A percentile compares a stretch with the other conserved stretches of the same genome.
Evolutionary conservation across 2,113 vertebrate genomes (phyloP).

Genomic region (Oplegnathus fasciatus): DNA sequence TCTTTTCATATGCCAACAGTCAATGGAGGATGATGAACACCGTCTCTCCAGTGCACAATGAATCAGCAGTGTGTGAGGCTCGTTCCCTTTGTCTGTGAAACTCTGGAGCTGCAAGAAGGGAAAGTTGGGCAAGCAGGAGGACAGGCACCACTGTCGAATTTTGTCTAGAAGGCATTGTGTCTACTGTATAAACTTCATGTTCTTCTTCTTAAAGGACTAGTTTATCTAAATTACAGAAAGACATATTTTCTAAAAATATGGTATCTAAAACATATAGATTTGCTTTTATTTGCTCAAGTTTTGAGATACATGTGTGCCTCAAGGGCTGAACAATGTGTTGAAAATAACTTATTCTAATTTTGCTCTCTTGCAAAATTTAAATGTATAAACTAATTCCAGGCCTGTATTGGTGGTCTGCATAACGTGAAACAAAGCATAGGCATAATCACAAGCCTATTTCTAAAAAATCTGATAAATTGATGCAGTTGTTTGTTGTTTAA

Average conservation of each 20-base stretch:
- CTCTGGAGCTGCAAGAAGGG: slow-evolving; percentile 3
- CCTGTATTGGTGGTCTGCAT: not conserved
- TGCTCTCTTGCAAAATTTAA: not conserved
- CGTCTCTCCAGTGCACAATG: slow-evolving; percentile 35
- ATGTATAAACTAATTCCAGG: not conserved
- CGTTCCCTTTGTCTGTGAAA: slow-evolving; percentile 32
- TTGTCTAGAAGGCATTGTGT: not conserved
- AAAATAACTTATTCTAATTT: not conserved
- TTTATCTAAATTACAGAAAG: not conserved
- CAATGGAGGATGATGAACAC: slow-evolving; percentile 48
- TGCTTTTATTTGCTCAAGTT: not conserved
- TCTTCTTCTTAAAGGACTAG: not conserved
- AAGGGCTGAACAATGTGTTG: not conserved
- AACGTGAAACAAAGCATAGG: not conserved
- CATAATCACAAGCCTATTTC: not conserved
- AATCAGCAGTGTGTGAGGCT: slow-evolving; percentile 43
- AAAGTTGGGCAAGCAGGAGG: not conserved
- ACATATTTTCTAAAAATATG: not conserved
- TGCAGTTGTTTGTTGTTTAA: not conserved
- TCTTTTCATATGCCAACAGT: slow-evolving; percentile 57
- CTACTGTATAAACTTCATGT: not conserved
- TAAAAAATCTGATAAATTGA: not conserved
- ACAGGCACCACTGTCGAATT: not conserved
- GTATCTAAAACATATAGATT: not conserved
- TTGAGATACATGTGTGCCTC: not conserved